phyloP scores from a whole-genome alignment of 1,140 invertebrate genomes.

The Zaprionus taronus region DNA sequence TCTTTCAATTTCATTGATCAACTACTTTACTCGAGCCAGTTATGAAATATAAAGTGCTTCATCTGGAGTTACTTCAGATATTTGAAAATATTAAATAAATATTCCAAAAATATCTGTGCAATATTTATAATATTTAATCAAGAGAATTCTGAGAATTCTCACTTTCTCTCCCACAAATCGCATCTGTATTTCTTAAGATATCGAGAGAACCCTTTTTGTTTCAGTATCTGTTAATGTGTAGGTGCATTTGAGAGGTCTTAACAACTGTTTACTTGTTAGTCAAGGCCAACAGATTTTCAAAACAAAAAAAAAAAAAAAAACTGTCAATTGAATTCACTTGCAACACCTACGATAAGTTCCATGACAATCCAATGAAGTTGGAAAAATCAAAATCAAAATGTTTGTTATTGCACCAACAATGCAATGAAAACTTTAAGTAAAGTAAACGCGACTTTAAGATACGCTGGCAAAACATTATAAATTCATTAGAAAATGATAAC shows the following conservation, averaged over 20 bases:
- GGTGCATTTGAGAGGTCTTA: neutral
- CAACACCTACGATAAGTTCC: conserved; percentile 74
- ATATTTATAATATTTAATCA: neutral
- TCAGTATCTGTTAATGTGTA: too few relatives aligned
- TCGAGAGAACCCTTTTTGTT: too few relatives aligned
- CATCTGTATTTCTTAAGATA: too few relatives aligned
- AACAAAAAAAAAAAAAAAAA: conserved; percentile 35
- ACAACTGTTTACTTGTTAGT: neutral
- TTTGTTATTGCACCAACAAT: conserved; percentile 65
- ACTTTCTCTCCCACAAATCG: neutral
- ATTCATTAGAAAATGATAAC: neutral
- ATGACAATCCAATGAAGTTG: conserved; percentile 69
- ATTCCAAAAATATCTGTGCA: neutral
- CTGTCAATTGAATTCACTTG: conserved; percentile 67
- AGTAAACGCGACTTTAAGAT: neutral
- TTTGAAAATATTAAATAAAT: neutral
- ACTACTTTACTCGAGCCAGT: conserved; percentile 60
- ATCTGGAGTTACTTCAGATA: neutral
- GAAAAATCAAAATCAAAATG: conserved; percentile 57
- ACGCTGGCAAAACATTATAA: neutral
- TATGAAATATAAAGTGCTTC: neutral
- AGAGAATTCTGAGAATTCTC: neutral
- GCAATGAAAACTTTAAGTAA: neutral
- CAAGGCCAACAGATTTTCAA: conserved; percentile 53
- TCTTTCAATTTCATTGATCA: conserved; percentile 51